Conservation (phyloP, 1,140 invertebrate species). For the Ridgeia piscesae region DNA sequence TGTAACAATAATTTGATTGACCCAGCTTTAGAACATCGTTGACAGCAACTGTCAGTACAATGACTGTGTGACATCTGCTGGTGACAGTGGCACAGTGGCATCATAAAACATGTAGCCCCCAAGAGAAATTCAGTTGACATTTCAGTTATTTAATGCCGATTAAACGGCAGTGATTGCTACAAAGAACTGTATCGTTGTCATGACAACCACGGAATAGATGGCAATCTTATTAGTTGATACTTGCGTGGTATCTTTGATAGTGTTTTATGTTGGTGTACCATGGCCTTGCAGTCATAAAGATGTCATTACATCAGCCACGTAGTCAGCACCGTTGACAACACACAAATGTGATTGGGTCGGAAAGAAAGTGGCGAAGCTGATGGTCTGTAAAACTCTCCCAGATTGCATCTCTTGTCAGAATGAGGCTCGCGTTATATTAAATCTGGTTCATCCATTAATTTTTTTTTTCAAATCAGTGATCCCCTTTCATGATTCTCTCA, state of each 20-base stretch:
- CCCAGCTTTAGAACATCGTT: background rate
- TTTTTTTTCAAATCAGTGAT: too few relatives aligned
- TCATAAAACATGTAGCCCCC: background rate
- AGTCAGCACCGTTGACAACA: background rate
- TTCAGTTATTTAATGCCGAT: background rate
- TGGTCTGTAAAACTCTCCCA: background rate
- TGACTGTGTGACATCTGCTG: background rate
- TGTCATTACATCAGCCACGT: background rate
- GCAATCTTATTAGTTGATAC: background rate
- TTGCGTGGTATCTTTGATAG: background rate
- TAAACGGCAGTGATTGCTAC: background rate
- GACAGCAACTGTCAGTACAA: background rate
- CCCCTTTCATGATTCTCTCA: background rate
- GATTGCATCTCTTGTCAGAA: too few relatives aligned
- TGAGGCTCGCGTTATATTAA: too few relatives aligned
- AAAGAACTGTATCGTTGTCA: background rate
- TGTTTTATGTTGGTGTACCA: background rate
- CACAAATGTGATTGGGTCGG: background rate
- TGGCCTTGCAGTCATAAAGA: background rate
- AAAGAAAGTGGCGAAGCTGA: background rate
- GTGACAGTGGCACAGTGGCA: background rate
- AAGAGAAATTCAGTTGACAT: background rate
- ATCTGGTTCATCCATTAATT: too few relatives aligned
- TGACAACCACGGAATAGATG: background rate
- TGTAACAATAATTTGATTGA: background rate